Evolutionary conservation across 2,888 invertebrate genomes (phyloP).

Genomic region (Caenorhabditis afra): DNA sequence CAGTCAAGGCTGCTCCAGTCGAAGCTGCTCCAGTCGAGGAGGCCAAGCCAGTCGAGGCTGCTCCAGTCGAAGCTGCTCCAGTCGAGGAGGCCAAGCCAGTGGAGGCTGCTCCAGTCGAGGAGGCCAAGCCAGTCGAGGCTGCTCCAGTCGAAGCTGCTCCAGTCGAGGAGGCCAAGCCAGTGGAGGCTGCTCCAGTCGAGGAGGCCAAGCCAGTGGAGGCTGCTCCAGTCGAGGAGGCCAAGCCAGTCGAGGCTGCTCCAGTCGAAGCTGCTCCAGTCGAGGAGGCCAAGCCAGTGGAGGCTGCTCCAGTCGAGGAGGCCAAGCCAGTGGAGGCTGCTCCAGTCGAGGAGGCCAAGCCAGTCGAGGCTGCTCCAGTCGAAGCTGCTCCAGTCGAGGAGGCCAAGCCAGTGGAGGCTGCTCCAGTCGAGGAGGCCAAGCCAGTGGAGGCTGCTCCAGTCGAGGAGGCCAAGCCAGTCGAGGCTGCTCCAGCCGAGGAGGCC

Average conservation of each 20-base stretch:
- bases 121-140: conserved; percentile 11
- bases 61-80: too few relatives aligned
- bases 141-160: conserved; percentile 14
- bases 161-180: conserved; percentile 11
- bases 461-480: not conserved
- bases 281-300: not conserved
- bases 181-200: conserved; percentile 12
- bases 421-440: conserved; percentile 19
- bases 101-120: conserved; percentile 6
- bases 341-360: conserved; percentile 33
- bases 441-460: conserved; percentile 9
- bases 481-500: conserved; percentile 18
- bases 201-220: conserved; percentile 16
- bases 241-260: too few relatives aligned
- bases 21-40: too few relatives aligned
- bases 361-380: too few relatives aligned
- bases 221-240: conserved; percentile 21
- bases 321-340: conserved; percentile 24
- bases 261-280: conserved; percentile 3
- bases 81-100: conserved; percentile 10
- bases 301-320: conserved; percentile 21
- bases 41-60: too few relatives aligned
- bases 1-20: conserved; percentile 20
- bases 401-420: conserved; percentile 14
- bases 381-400: conserved; percentile 18